These are phyloP conservation scores for Silurus asotus DNA, from an alignment of 2,113 vertebrate species.

Conservation along the genomic window DNA sequence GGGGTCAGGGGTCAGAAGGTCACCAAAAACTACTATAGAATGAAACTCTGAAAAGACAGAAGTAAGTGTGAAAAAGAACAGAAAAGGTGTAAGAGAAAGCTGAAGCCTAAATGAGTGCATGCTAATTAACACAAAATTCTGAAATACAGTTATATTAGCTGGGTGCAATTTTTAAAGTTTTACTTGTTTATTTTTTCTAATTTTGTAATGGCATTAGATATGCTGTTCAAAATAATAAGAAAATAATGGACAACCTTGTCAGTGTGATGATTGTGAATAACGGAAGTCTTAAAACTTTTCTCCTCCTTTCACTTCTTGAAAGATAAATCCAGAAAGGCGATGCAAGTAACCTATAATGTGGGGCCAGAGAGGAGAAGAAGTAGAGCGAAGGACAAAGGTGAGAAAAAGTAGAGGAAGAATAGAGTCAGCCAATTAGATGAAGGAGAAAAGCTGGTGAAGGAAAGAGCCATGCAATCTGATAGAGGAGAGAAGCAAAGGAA, in stretches of 20 bases:
- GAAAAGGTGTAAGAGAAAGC: background rate
- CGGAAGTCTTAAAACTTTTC: background rate
- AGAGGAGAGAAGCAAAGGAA: background rate
- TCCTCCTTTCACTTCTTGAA: background rate
- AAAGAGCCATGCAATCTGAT: background rate
- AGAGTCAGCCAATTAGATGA: background rate
- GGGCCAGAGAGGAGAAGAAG: background rate
- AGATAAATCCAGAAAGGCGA: background rate
- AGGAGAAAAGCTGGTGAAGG: background rate
- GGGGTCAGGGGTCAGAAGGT: constrained; percentile 12
- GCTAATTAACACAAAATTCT: background rate
- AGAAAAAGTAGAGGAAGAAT: background rate
- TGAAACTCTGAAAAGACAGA: background rate
- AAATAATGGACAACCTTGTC: too few species aligned
- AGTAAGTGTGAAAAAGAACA: too few species aligned
- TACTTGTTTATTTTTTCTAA: background rate
- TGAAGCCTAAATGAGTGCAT: background rate
- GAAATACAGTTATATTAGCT: background rate
- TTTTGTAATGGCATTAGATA: background rate
- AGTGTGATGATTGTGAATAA: too few species aligned
- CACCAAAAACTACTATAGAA: background rate
- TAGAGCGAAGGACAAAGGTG: background rate
- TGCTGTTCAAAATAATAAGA: too few species aligned
- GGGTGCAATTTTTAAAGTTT: background rate
- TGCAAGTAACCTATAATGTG: background rate